Base-by-base conservation (phyloP, 2,888 invertebrate species). In the Acanthococcus lagerstroemiae region DNA sequence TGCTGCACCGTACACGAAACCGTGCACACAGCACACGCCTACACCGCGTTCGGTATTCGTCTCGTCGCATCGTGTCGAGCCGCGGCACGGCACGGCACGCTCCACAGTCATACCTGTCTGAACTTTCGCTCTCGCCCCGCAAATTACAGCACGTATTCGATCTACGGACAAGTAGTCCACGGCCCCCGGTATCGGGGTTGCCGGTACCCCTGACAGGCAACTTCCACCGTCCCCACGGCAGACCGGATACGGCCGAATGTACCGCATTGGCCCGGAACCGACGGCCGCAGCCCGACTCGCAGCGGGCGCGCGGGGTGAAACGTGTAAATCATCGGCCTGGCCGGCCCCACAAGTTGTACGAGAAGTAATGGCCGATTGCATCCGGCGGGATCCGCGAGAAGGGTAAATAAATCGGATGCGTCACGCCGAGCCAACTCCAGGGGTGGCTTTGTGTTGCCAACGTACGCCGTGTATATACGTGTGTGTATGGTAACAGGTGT, bases 401-500 rank as follows among this genome's bases (percentile, higher is more conserved):
- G 57, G 57, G 57, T 57, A 57, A n/a, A n/a, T n/a, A n/a, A 57
- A 57, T 57, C 57, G 30, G 57, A 57, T 57, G 57, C 57, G 57
- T 57, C 57, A 57, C 57, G 57, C 57, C 24, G 57, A 44, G 22
- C 57, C 24, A 57, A 37, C 57, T 15, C 55, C 57, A 45, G 57
- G 57, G 44, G 57, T 57, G 30, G 57, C 22, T 57, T 57, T 12
- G 9, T 12, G 21, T 54, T 54, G n/a, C 21, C 17, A 46, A 45
- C 58, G 21, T 19, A 27, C 15, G 30, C n/a, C 50, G 50, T 30
- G 26, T 46, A 17, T 60, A 22, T 61, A 22, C 30, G 61, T 61
- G 27, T 27, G 25, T 26, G n/a, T 61, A 50, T 50, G 61, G 61
- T 61, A 61, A 61, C 61, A 61, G 61, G 61, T 61, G 61, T 61